Evolutionary conservation across 2,113 vertebrate species (phyloP), one percentile per base, ranked within the genome.

Genomic region (Solea senegalensis): DNA sequence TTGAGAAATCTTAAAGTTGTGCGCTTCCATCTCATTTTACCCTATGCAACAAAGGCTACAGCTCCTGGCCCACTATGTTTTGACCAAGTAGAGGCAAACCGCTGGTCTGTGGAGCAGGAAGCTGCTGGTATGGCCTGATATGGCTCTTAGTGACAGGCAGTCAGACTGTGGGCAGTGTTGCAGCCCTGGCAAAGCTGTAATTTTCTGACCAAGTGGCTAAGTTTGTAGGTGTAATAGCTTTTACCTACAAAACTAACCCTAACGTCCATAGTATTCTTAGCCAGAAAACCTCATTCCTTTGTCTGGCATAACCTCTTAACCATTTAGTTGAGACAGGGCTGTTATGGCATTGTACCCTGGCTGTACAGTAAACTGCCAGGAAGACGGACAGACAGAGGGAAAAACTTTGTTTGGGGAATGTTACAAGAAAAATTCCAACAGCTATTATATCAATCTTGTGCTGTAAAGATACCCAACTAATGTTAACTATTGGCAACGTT

Each of bases 51-150:
- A 71, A 50, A 86, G 79, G 82, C 82, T 82, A 78, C 48, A 70
- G 79, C 72, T 81, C 63, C 70, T 68, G 67, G 76, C 72, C 67
- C 68, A 52, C 82, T 64, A 79, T 91, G 89, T 92, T 92, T 93
- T 92, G 92, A 92, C 92, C 91, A 93, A 93, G 89, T 92, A 92
- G 83, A 93, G 92, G 84, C 83, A 93, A 91, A 86, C 79, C 78
- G 78, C 73, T 84, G 89, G 63, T 66, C 71, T 88, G 86, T 87
- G 83, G 75, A 85, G 80, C 86, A 85, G 76, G 86, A 90, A 84
- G 83, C 81, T 73, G 69, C 65, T 52, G 34, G 84, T 78, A 87
- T 87, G 78, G 87, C 92, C 92, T 48, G 90, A 92, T 93, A 93
- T 89, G 92, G 90, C 88, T 53, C 86, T 86, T 51, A 39, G 63